These are phyloP conservation scores for Uria aalge DNA, from an alignment of 2,113 vertebrate genomes.

Conservation along the genomic window DNA sequence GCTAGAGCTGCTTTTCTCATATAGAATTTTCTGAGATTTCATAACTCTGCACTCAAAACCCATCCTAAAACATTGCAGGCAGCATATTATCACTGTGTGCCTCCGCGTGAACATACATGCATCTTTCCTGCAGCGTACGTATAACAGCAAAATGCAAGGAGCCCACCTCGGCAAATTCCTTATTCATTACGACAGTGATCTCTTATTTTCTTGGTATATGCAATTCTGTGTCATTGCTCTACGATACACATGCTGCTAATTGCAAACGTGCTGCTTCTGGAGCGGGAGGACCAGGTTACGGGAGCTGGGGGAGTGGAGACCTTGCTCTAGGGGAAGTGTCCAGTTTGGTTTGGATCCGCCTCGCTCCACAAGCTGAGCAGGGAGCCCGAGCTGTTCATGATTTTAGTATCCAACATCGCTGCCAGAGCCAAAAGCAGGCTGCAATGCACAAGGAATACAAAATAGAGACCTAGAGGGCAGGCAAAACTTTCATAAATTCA, in stretches of 20 bases:
- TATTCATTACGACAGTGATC: neutral
- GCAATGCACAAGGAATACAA: slow-evolving; percentile 47
- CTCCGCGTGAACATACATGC: neutral
- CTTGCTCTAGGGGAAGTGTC: neutral
- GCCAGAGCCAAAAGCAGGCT: slow-evolving; percentile 30
- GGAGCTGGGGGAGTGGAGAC: neutral
- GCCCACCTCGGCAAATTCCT: neutral
- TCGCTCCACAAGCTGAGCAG: neutral
- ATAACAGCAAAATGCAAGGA: neutral
- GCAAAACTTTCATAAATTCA: slow-evolving; percentile 55
- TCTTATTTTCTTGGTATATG: neutral
- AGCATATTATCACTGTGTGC: neutral
- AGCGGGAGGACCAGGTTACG: neutral
- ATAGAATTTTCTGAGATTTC: neutral
- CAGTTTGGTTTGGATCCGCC: neutral
- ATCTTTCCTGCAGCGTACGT: neutral
- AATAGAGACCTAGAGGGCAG: slow-evolving; percentile 55
- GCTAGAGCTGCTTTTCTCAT: neutral
- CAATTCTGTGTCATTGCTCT: neutral
- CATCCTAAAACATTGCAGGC: neutral
- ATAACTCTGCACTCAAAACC: neutral
- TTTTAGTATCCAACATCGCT: neutral
- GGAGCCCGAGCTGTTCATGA: neutral
- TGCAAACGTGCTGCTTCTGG: neutral
- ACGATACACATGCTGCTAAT: neutral